Evolutionary conservation across 2,797 vertebrate genomes (phyloP).

Genomic region (Pangasius sanitwongsei): DNA sequence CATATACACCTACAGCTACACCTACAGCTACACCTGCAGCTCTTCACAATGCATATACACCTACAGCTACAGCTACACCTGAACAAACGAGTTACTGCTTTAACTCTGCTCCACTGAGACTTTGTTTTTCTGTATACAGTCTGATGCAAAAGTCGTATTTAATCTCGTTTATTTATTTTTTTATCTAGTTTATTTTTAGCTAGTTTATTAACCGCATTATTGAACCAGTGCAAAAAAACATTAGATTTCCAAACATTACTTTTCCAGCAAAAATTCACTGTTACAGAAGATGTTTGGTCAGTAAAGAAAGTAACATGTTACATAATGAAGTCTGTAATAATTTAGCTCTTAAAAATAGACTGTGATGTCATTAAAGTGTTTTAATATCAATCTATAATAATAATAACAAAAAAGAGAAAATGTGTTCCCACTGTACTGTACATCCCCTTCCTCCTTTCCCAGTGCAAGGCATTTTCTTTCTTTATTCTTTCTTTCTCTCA

Average conservation of each 20-base stretch:
- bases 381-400: not conserved
- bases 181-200: not conserved
- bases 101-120: too few relatives aligned
- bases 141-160: not conserved
- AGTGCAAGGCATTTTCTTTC: not conserved
- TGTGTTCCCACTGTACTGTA: not conserved
- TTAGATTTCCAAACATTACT: not conserved
- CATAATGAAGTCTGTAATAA: not conserved
- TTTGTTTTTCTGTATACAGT: not conserved
- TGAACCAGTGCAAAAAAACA: not conserved
- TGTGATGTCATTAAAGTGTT: not conserved
- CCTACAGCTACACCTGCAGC: too few relatives aligned
- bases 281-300: not conserved
- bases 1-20: too few relatives aligned
- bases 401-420: not conserved
- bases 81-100: too few relatives aligned
- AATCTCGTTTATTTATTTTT: not conserved
- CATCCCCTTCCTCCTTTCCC: not conserved
- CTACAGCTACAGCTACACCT: too few relatives aligned
- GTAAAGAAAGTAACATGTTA: not conserved
- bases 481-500: not conserved
- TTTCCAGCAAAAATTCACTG: not conserved
- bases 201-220: not conserved
- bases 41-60: too few relatives aligned
- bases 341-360: not conserved